These are phyloP conservation scores for Protobothrops mucrosquamatus DNA, from an alignment of 2,113 vertebrate genomes.

Conservation along the genomic window DNA sequence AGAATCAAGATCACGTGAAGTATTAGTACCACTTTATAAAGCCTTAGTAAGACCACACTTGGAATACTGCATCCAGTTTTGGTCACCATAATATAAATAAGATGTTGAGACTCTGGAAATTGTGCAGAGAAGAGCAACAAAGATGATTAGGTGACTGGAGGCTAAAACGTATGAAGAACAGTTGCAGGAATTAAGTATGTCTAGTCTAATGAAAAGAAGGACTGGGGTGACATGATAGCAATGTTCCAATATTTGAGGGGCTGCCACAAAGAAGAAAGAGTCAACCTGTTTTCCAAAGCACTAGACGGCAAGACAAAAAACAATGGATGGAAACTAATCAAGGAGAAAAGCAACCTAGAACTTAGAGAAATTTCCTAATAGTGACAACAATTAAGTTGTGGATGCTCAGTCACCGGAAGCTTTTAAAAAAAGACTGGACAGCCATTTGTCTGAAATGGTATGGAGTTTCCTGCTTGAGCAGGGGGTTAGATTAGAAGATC, in stretches of 20 bases:
- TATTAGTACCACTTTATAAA: not conserved
- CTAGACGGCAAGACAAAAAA: not conserved
- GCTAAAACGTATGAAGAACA: not conserved
- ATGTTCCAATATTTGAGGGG: not conserved
- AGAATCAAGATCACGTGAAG: not conserved
- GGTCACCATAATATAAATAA: not conserved
- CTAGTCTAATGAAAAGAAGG: not conserved
- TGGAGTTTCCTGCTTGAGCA: not conserved
- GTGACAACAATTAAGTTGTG: not conserved
- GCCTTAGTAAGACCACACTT: not conserved
- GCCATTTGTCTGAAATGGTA: not conserved
- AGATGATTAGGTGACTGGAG: not conserved
- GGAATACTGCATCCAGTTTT: not conserved
- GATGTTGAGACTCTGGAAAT: not conserved
- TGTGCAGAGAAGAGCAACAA: not conserved
- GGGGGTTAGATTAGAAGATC: not conserved
- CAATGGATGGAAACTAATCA: not conserved
- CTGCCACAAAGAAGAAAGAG: not conserved
- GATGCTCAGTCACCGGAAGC: not conserved
- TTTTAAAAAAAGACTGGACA: not conserved
- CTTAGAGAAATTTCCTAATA: not conserved
- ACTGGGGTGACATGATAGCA: not conserved
- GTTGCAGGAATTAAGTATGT: not conserved
- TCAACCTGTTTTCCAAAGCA: not conserved
- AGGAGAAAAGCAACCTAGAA: not conserved